Conservation (phyloP, 2,113 vertebrate species). For the Tapirus terrestris region DNA sequence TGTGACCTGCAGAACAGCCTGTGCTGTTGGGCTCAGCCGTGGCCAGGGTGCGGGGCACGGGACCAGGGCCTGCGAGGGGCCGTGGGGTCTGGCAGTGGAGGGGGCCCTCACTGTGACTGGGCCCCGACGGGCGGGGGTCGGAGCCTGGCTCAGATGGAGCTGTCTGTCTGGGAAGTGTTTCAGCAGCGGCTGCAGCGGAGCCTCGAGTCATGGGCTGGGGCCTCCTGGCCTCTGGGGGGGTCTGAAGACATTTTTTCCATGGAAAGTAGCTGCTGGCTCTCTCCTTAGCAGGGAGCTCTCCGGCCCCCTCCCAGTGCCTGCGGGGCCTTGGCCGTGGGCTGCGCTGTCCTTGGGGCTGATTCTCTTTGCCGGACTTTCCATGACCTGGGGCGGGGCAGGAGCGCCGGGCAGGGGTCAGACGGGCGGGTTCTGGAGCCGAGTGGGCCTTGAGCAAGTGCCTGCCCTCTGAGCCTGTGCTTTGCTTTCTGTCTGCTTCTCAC, state of each 20-base stretch:
- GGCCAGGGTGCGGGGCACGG: not conserved
- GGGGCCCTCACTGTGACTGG: not conserved
- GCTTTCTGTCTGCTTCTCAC: not conserved
- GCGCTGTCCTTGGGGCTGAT: accelerated
- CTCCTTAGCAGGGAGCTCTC: not conserved
- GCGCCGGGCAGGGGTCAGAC: not conserved
- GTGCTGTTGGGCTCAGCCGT: not conserved
- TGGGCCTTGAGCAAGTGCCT: not conserved
- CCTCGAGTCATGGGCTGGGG: slow-evolving; percentile 57
- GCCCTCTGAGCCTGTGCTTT: not conserved
- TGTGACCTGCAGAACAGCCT: not conserved
- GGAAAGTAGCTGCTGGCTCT: slow-evolving; percentile 48
- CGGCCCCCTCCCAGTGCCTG: accelerated
- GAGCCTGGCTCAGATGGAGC: not conserved
- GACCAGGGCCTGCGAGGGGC: too few relatives aligned
- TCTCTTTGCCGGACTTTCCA: not conserved
- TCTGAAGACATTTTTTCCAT: slow-evolving; percentile 64
- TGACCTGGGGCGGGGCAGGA: not conserved
- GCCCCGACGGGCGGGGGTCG: not conserved
- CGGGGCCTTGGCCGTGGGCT: not conserved
- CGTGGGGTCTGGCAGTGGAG: not conserved
- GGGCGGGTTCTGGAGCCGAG: accelerated
- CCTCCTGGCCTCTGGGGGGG: not conserved
- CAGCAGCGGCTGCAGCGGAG: not conserved
- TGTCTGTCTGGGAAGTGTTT: not conserved